Evolutionary conservation across 2,797 vertebrate genomes (phyloP).

Genomic region (Cuniculus paca): DNA sequence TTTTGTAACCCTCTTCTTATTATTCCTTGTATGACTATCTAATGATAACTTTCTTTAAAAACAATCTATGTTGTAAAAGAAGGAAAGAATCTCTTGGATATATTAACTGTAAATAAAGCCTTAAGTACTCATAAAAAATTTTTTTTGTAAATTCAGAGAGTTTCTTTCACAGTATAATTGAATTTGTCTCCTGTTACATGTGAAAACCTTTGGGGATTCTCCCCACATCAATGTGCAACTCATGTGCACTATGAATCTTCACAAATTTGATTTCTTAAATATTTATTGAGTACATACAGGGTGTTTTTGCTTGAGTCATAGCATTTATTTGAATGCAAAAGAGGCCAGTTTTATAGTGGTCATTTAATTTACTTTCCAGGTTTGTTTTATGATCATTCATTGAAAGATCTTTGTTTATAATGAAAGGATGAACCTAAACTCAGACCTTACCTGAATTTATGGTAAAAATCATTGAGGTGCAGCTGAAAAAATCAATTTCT

Average conservation of each 20-base stretch:
- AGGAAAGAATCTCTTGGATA: background rate
- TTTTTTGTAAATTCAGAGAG: background rate
- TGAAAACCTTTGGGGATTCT: background rate
- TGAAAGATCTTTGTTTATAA: background rate
- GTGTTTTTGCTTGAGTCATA: background rate
- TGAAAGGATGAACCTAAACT: background rate
- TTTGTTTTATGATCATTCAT: constrained; percentile 12
- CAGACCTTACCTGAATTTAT: background rate
- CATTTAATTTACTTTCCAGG: background rate
- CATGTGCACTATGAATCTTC: background rate
- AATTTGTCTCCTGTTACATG: background rate
- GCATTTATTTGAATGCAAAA: background rate
- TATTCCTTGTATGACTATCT: constrained; percentile 12
- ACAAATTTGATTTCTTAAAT: constrained; percentile 20
- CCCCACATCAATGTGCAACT: background rate
- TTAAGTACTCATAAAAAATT: constrained; percentile 16
- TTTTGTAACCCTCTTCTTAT: background rate
- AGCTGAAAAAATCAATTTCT: background rate
- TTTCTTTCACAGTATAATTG: background rate
- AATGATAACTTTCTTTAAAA: background rate
- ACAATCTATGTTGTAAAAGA: background rate
- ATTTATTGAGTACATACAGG: background rate
- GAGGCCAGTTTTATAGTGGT: background rate
- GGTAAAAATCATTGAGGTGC: background rate
- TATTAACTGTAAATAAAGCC: background rate